Conservation (phyloP, 1,140 invertebrate species). For the Hylyphantes graminicola region DNA sequence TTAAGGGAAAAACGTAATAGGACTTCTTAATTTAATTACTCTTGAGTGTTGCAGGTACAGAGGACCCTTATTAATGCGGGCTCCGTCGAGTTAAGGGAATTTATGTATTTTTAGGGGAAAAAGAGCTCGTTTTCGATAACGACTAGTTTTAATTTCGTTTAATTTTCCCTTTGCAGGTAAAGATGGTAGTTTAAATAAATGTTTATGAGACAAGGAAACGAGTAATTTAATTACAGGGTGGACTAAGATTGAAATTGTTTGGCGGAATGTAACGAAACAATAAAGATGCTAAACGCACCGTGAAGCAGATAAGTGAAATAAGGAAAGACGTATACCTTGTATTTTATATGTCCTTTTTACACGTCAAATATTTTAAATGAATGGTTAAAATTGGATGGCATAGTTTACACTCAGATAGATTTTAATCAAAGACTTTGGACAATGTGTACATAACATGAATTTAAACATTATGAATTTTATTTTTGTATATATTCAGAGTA, state of each 20-base stretch:
- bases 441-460: too few species aligned
- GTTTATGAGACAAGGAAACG: slow-evolving; percentile 37
- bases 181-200: slow-evolving; percentile 56
- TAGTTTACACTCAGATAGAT: too few species aligned
- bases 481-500: too few species aligned
- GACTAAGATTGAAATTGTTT: slow-evolving; percentile 20
- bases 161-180: slow-evolving; percentile 43
- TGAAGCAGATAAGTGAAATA: not conserved
- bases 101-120: slow-evolving; percentile 46
- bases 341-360: too few species aligned
- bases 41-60: slow-evolving; percentile 1
- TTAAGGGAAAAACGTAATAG: slow-evolving; percentile 44
- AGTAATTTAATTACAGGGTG: slow-evolving; percentile 50
- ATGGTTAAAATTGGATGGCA: too few species aligned
- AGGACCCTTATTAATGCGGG: slow-evolving; percentile 41
- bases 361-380: too few species aligned
- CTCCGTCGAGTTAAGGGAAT: slow-evolving; percentile 47
- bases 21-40: slow-evolving; percentile 50
- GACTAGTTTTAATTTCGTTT: slow-evolving; percentile 54
- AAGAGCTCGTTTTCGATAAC: slow-evolving; percentile 28
- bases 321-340: not conserved
- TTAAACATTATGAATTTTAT: too few species aligned
- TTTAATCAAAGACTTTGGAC: too few species aligned
- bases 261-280: slow-evolving; percentile 25
- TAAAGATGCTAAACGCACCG: slow-evolving; percentile 20